Evolutionary conservation across 2,797 vertebrate species (phyloP).

Genomic region (Silurus aristotelis): DNA sequence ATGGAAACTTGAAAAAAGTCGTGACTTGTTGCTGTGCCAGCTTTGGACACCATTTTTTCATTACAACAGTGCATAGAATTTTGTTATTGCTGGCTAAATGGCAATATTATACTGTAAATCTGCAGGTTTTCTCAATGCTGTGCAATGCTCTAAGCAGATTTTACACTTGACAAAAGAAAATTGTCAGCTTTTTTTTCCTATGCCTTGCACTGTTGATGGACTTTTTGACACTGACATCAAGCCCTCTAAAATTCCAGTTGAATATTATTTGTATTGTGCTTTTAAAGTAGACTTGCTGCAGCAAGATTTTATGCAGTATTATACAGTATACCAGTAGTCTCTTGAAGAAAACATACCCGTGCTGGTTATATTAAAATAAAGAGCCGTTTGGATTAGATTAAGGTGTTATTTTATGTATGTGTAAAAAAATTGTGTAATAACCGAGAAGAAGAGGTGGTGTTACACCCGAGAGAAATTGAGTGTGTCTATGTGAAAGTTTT

Average conservation of each 20-base stretch:
- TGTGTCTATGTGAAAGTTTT: constrained; percentile 41
- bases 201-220: neutral
- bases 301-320: neutral
- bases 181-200: neutral
- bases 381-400: neutral
- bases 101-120: neutral
- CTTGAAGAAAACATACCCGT: constrained; percentile 36
- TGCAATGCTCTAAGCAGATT: neutral
- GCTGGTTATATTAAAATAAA: constrained; percentile 32
- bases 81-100: neutral
- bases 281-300: constrained; percentile 8
- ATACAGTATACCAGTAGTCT: no score
- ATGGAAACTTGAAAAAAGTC: neutral
- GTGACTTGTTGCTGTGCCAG: neutral
- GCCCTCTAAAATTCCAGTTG: neutral
- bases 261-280: constrained; percentile 27
- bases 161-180: neutral
- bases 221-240: neutral
- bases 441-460: constrained; percentile 34
- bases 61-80: neutral
- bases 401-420: neutral
- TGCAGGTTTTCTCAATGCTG: neutral
- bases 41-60: neutral
- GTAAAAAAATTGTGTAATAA: constrained; percentile 40
- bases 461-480: constrained; percentile 7